Conservation (phyloP, 37 sponge, comb jelly and placozoan genomes). For the Beroe forskalii region DNA sequence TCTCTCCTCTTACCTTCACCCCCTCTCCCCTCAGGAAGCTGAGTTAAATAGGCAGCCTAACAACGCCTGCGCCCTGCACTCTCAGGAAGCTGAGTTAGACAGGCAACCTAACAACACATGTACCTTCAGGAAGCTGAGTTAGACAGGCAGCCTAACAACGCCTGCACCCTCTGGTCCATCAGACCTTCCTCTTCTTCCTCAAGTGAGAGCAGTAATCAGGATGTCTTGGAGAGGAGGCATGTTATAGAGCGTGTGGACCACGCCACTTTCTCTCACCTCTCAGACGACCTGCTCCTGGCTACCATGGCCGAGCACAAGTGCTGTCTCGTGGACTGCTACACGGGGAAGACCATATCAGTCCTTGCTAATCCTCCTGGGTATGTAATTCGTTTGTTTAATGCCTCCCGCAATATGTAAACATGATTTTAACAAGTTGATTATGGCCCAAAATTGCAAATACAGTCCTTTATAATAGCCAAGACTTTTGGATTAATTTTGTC, state of each 20-base stretch:
- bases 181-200: neutral
- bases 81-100: constrained; percentile 16
- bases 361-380: constrained; percentile 48
- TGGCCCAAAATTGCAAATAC: too few relatives aligned
- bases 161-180: neutral
- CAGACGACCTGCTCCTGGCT: constrained; percentile 24
- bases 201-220: neutral
- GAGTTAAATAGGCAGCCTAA: neutral
- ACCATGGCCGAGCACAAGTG: constrained; percentile 48
- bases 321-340: constrained; percentile 41
- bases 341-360: neutral
- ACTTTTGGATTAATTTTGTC: too few relatives aligned
- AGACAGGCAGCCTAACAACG: constrained; percentile 21
- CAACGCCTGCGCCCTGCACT: neutral
- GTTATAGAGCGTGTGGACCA: constrained; percentile 9
- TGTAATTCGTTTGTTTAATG: neutral
- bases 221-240: neutral
- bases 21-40: neutral
- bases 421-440: neutral
- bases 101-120: neutral
- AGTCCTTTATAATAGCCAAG: too few relatives aligned
- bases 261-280: neutral
- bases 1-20: too few relatives aligned
- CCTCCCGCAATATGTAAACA: neutral
- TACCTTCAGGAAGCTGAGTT: neutral